These are phyloP conservation scores for Achatina immaculata DNA, from an alignment of 1,140 invertebrate genomes.

Conservation along the genomic window DNA sequence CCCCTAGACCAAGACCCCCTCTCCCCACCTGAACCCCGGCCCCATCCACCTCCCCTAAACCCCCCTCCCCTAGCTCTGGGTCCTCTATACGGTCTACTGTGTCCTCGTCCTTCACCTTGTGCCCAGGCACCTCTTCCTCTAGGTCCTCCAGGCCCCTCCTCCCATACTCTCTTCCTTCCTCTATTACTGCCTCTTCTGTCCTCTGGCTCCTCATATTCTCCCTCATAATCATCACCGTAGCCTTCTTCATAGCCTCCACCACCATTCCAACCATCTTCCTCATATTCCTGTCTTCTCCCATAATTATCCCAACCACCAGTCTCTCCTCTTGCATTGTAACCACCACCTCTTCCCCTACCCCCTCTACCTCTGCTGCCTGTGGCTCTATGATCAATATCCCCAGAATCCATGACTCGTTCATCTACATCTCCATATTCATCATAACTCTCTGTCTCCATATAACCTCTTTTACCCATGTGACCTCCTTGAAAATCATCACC, in stretches of 20 bases:
- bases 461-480: background rate
- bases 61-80: background rate
- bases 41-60: conserved; percentile 1
- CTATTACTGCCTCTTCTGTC: conserved; percentile 5
- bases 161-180: conserved; percentile 43
- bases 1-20: conserved; percentile 31
- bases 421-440: conserved; percentile 34
- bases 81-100: background rate
- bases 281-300: conserved; percentile 32
- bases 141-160: conserved; percentile 44
- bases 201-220: conserved; percentile 36
- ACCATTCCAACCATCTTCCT: conserved; percentile 32
- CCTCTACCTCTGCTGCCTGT: conserved; percentile 9
- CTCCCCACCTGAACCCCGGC: background rate
- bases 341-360: background rate
- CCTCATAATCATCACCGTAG: conserved; percentile 28
- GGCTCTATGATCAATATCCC: conserved; percentile 28
- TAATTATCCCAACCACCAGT: conserved; percentile 38
- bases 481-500: background rate
- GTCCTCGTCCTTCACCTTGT: conserved; percentile 34
- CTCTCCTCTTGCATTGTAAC: background rate
- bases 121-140: conserved; percentile 29
- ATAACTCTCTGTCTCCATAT: background rate
- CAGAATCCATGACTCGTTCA: conserved; percentile 26
- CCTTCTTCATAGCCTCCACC: conserved; percentile 38